Evolutionary conservation across 1,140 invertebrate genomes (phyloP), one percentile per base, ranked within the genome.

Genomic region (Drosophila nasuta): DNA sequence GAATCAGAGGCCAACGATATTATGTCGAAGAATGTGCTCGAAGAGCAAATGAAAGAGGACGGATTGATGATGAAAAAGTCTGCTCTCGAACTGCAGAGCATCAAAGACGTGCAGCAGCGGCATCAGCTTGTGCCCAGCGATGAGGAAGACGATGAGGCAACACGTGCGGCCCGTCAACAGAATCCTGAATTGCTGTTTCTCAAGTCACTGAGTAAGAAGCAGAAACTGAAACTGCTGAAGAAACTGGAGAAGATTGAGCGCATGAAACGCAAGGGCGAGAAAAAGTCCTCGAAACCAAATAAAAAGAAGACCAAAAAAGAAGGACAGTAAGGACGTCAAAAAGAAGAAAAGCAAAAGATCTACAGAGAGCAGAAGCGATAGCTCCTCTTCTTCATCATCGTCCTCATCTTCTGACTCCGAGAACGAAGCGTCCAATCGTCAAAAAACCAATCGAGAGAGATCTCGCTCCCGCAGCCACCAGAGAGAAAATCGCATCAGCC

Each of bases 21-120:
- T 94, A 94, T 91, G 94, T 94, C 91, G 93, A 95, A 93, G 92
- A 94, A 96, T 45, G 95, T 96, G 25, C 92, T 99, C 45, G 96
- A 98, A 91, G 95, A 96, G 80, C 96, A 98, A 89, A 98, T 99
- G 97, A 95, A 96, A 86, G 97, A 98, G 91, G 97, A 98, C 93
- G 98, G 98, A 6, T 94, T 98, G 13, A 96, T 96, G 63, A 94
- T 99, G 88, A 98, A 98, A 93, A 96, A 95, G 69, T 96, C 95
- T 92, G 94, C 94, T 65, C 92, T 94, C 77, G 94, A 94, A 30
- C 75, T 94, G 8, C 92, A 93, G 54, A 92, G 79, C 64, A 92
- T 92, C 3, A 90, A 82, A 25, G 70, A 76, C n/a, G 76, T 75
- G 1, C 74, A 79, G 10, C 78, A 81, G 28, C 88, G 83, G 45